Evolutionary conservation across 2,888 invertebrate species (phyloP).

Genomic region (Trichopria drosophilae): DNA sequence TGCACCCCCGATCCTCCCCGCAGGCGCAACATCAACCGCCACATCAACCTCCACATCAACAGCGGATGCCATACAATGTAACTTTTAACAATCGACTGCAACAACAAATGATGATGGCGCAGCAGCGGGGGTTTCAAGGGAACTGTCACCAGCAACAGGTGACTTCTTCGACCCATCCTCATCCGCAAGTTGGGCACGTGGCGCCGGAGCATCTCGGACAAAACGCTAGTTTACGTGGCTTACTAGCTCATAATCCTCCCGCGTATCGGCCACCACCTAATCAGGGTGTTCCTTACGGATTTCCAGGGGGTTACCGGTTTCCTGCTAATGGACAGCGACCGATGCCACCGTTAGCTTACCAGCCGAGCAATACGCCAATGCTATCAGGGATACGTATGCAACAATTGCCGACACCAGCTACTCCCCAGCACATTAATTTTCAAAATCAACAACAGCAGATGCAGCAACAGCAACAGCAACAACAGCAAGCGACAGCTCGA

Average conservation of each 20-base stretch:
- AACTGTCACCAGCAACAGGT: slow-evolving; percentile 59
- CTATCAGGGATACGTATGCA: slow-evolving; percentile 48
- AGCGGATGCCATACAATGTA: slow-evolving; percentile 45
- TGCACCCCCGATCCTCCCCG: slow-evolving; percentile 53
- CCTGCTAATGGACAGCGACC: slow-evolving; percentile 37
- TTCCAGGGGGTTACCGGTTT: slow-evolving; percentile 1
- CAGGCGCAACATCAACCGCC: slow-evolving; percentile 39
- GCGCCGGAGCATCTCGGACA: slow-evolving; percentile 38
- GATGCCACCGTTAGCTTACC: slow-evolving; percentile 47
- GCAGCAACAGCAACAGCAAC: slow-evolving; percentile 46
- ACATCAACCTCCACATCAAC: slow-evolving; percentile 34
- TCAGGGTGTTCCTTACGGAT: slow-evolving; percentile 42
- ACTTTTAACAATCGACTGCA: slow-evolving; percentile 54
- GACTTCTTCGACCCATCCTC: slow-evolving; percentile 67
- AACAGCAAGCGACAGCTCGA: slow-evolving; percentile 60
- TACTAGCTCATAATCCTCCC: slow-evolving; percentile 51
- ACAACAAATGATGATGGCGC: slow-evolving; percentile 46
- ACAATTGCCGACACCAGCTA: slow-evolving; percentile 45
- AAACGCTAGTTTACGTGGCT: slow-evolving; percentile 49
- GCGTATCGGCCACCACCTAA: slow-evolving; percentile 48
- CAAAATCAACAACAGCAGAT: slow-evolving; percentile 47
- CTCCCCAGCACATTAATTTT: slow-evolving; percentile 44
- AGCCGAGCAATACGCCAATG: slow-evolving; percentile 43
- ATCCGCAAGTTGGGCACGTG: slow-evolving; percentile 54
- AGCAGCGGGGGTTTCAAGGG: slow-evolving; percentile 46